Evolutionary conservation across 2,888 invertebrate species (phyloP), one percentile per base, ranked within the genome.

Genomic region (Flabesymbios commensalis): DNA sequence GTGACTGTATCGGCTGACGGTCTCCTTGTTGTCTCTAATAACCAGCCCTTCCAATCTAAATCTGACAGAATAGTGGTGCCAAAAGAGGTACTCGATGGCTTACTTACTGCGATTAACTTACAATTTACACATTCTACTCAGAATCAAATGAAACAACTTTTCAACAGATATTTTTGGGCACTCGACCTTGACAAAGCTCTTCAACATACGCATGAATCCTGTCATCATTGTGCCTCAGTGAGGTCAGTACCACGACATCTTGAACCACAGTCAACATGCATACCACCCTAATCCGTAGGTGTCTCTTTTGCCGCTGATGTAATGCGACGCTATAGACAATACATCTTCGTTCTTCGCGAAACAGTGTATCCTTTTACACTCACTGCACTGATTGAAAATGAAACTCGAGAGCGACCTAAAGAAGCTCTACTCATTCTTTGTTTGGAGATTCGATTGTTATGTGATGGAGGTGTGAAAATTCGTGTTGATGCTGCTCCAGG

Each of bases 401-500:
- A 56, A 7, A 14, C 31, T 28, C 56, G 36, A 17, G 2, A 24
- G 2, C 10, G 1, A 19, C 56, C 45, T n/a, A n/a, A 45, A 17
- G 31, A 56, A 17, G 56, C 56, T n/a, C 7, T 41, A 7, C 5
- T 55, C 43, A 14, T n/a, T n/a, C n/a, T 43, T n/a, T 55, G 42
- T 43, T 22, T n/a, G 5, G 28, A 43, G 7, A 14, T 55, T 3
- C 26, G 43, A 5, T 26, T n/a, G 5, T 7, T 55, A 4, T 41
- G 41, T 7, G 43, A 53, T 22, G 7, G 17, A 19, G 14, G 19
- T 19, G 24, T 22, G 7, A 7, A 7, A 14, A 53, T 53, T 17
- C 55, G 55, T 17, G 55, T 55, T 7, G 55, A 55, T 28, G 19
- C 55, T 24, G 41, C 55, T 29, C 55, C 55, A 26, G 43, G 55